Evolutionary conservation across 2,797 vertebrate genomes (phyloP).

Genomic region (Pseudochirops cupreus): DNA sequence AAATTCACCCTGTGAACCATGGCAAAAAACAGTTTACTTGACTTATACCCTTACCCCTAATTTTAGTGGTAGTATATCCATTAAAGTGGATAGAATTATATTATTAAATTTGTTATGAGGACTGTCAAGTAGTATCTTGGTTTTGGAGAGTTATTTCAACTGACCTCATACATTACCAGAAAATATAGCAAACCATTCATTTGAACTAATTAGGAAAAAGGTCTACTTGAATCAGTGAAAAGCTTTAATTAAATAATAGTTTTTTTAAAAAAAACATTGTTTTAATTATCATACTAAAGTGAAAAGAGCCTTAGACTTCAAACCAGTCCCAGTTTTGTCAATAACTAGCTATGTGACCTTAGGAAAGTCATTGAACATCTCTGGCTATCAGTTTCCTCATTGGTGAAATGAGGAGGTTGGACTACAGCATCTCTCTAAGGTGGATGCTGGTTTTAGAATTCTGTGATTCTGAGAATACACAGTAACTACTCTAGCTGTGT

Average conservation of each 20-base stretch:
- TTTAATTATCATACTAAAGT: neutral
- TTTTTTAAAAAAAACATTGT: neutral
- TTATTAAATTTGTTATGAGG: neutral
- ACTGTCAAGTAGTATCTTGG: neutral
- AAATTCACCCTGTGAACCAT: neutral
- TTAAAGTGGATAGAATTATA: neutral
- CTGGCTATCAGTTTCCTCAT: neutral
- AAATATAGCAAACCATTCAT: neutral
- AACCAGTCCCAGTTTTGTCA: neutral
- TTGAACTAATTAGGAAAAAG: conserved; percentile 12
- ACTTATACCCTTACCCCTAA: neutral
- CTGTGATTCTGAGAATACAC: neutral
- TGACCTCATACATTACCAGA: neutral
- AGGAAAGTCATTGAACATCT: neutral
- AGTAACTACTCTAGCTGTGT: neutral
- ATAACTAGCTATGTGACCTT: neutral
- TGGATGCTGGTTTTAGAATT: neutral
- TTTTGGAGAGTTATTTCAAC: neutral
- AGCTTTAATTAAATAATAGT: neutral
- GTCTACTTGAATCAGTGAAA: neutral
- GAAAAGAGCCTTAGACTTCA: conserved; percentile 33
- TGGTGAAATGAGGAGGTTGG: neutral
- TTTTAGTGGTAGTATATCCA: neutral
- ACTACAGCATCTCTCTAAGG: neutral
- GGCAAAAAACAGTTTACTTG: neutral